These are phyloP conservation scores for Leucosticte australis DNA, from an alignment of 2,113 vertebrate genomes.

Conservation along the genomic window DNA sequence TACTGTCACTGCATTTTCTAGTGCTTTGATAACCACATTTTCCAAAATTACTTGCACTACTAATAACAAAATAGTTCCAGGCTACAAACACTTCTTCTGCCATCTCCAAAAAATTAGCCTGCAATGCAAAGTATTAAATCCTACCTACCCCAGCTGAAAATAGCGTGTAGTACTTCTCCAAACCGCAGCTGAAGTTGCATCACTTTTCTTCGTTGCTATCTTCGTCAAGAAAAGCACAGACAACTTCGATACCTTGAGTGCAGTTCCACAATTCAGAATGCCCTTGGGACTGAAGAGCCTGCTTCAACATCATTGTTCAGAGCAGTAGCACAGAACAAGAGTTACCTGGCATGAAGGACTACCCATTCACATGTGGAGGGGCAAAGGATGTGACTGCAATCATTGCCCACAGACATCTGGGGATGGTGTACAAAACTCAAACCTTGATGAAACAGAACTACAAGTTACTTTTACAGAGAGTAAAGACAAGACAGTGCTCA, in stretches of 20 bases:
- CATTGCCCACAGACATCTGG: background rate
- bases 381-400: background rate
- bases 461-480: background rate
- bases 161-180: background rate
- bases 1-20: background rate
- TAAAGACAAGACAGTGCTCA: background rate
- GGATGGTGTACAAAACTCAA: background rate
- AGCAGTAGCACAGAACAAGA: background rate
- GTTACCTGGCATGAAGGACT: background rate
- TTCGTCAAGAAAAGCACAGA: accelerated
- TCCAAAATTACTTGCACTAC: background rate
- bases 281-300: background rate
- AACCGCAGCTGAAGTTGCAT: background rate
- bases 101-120: background rate
- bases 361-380: accelerated
- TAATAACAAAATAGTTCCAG: background rate
- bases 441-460: background rate
- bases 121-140: background rate
- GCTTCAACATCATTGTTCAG: background rate
- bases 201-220: background rate
- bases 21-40: background rate
- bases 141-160: background rate
- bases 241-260: background rate
- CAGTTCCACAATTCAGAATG: background rate
- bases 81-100: accelerated